Percentiles rank a stretch among this genome's conserved stretches.
Evolutionary conservation across 2,888 invertebrate genomes (phyloP).

Genomic region (Limenitis arthemis): DNA sequence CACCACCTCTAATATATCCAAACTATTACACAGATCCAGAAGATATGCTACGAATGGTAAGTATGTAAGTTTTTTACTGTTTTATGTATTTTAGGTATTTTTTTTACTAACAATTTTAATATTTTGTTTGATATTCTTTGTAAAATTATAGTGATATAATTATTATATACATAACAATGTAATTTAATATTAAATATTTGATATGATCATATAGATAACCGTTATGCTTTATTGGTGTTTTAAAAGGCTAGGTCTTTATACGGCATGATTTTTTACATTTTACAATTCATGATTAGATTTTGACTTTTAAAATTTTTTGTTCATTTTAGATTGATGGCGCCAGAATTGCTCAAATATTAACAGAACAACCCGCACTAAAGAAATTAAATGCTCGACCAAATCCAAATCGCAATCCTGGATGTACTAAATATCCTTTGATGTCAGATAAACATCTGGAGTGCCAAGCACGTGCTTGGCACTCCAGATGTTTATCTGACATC

Average conservation of each 20-base stretch:
- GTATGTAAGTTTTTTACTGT: slow-evolving; percentile 21
- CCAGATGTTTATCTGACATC: too few relatives aligned
- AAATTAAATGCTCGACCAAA: slow-evolving; percentile 76
- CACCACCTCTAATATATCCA: slow-evolving; percentile 88
- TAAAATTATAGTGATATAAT: not conserved
- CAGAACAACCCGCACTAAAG: slow-evolving; percentile 73
- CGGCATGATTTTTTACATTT: not conserved
- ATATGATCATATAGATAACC: too few relatives aligned
- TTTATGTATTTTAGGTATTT: too few relatives aligned
- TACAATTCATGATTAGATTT: not conserved
- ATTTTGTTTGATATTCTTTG: not conserved
- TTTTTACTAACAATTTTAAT: not conserved
- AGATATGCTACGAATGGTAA: slow-evolving; percentile 81
- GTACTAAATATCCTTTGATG: slow-evolving; percentile 71
- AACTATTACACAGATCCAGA: slow-evolving; percentile 85
- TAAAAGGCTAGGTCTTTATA: not conserved
- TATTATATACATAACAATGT: too few relatives aligned
- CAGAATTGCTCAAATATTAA: slow-evolving; percentile 75
- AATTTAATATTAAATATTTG: too few relatives aligned
- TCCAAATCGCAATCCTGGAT: slow-evolving; percentile 76
- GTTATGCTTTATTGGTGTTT: not conserved
- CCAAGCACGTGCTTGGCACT: slow-evolving; percentile 76
- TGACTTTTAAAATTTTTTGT: not conserved
- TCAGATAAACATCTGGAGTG: slow-evolving; percentile 86
- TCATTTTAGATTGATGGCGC: slow-evolving; percentile 78